phyloP scores from a whole-genome alignment of 2,797 vertebrate species.

The Gallinago solitaria region DNA sequence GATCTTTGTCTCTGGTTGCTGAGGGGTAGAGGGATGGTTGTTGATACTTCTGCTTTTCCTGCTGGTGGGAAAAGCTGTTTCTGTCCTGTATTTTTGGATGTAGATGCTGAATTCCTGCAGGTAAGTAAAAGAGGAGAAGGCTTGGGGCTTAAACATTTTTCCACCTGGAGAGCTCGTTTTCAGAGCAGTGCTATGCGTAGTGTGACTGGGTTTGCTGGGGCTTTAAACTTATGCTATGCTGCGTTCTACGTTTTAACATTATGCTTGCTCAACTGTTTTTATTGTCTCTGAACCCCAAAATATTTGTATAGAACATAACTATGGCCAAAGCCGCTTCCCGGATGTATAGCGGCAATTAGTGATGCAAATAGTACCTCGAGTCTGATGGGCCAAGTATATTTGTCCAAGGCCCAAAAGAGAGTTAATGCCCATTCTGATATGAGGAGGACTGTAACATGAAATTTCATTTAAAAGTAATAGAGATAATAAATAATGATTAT shows the following conservation, averaged over 20 bases:
- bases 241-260: neutral
- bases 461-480: neutral
- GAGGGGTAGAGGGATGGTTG: too few species aligned
- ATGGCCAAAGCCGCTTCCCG: neutral
- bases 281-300: neutral
- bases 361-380: neutral
- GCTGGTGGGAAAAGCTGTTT: neutral
- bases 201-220: neutral
- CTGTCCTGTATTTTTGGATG: neutral
- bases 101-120: neutral
- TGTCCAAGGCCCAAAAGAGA: neutral
- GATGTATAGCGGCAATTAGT: too few species aligned
- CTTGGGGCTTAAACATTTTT: neutral
- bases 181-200: neutral
- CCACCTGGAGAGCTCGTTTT: fast-evolving
- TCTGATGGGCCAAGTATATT: neutral
- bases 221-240: fast-evolving
- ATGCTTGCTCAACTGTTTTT: neutral
- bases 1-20: fast-evolving
- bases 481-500: neutral
- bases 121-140: neutral
- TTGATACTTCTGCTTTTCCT: neutral
- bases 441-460: neutral
- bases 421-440: neutral
- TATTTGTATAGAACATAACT: neutral